These are phyloP conservation scores for Ailuropoda melanoleuca DNA, from an alignment of 2,113 vertebrate genomes.

Conservation along the genomic window DNA sequence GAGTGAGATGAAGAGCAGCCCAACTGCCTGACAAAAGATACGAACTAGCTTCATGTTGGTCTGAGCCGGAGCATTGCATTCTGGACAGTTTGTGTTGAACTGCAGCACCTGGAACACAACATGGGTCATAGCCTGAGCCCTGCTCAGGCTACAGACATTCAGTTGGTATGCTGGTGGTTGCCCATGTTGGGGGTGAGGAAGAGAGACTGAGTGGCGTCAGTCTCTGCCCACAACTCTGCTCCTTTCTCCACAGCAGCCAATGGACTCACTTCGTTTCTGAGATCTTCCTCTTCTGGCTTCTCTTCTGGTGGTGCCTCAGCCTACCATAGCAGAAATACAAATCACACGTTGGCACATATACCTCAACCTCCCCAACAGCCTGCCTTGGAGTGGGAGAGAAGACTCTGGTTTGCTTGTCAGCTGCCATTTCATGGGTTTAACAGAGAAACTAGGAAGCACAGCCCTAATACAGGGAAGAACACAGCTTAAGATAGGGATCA, in stretches of 20 bases:
- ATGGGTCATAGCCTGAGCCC: not conserved
- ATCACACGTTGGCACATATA: not conserved
- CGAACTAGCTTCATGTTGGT: slow-evolving; percentile 99
- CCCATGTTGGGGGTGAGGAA: not conserved
- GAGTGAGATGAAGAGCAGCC: not conserved
- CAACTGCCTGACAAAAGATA: slow-evolving; percentile 84
- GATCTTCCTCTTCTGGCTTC: slow-evolving; percentile 82
- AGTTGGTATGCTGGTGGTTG: not conserved
- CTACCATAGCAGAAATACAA: slow-evolving; percentile 70
- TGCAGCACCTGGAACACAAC: slow-evolving; percentile 86
- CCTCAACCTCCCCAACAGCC: not conserved
- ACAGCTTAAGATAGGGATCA: not conserved
- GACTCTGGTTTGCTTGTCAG: not conserved
- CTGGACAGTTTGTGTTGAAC: slow-evolving; percentile 96
- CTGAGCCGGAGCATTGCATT: slow-evolving; percentile 92
- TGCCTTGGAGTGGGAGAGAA: not conserved
- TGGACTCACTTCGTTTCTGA: slow-evolving; percentile 90
- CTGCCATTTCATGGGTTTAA: not conserved
- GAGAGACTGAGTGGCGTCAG: not conserved
- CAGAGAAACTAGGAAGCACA: slow-evolving; percentile 6
- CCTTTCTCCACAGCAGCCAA: not conserved
- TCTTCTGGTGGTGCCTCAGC: slow-evolving; percentile 76
- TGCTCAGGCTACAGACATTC: not conserved
- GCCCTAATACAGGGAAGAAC: not conserved
- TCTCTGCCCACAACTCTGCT: not conserved